Evolutionary conservation across 2,888 invertebrate genomes (phyloP), one percentile per base, ranked within the genome.

Genomic region (Brenthis hecate): DNA sequence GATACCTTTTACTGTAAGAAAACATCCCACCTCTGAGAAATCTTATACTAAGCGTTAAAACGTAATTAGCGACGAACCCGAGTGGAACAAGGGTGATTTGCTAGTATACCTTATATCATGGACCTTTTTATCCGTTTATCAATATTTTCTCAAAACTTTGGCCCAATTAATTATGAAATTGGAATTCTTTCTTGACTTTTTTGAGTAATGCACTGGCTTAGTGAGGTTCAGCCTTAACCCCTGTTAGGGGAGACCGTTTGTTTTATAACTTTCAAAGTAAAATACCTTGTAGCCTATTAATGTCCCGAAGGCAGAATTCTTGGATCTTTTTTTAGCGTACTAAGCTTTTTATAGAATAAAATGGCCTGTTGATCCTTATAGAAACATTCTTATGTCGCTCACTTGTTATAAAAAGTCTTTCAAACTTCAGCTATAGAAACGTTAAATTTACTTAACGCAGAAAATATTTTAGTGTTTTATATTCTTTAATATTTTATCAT

Each of bases 101-200:
- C 28, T 28, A 28, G 28, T 60, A 13, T 43, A 43, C 36, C 1
- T 11, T 11, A 11, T 11, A 11, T 8, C 6, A 36, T 36, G 1
- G 36, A 43, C 11, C 11, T 43, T 43, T 43, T 43, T n/a, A 51
- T 50, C 61, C 61, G 16, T 32, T 28, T 76, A 75, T 75, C 72
- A 74, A 75, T 81, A 82, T 81, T 80, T 78, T 75, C 69, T 68
- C 73, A 76, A 77, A 81, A 80, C 71, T 81, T 77, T 70, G 71
- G 56, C 71, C 77, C 60, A 77, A 82, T 81, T 84, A 83, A 81
- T 81, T 80, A 78, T 77, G 74, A 80, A 78, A 76, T 77, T 76
- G 77, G 76, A 79, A 79, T 77, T 79, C 73, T 78, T 80, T 78
- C 74, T 67, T 72, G 66, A 71, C 68, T 72, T 73, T 50, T 71